phyloP scores from a whole-genome alignment of 2,113 vertebrate species.

The Natator depressus region DNA sequence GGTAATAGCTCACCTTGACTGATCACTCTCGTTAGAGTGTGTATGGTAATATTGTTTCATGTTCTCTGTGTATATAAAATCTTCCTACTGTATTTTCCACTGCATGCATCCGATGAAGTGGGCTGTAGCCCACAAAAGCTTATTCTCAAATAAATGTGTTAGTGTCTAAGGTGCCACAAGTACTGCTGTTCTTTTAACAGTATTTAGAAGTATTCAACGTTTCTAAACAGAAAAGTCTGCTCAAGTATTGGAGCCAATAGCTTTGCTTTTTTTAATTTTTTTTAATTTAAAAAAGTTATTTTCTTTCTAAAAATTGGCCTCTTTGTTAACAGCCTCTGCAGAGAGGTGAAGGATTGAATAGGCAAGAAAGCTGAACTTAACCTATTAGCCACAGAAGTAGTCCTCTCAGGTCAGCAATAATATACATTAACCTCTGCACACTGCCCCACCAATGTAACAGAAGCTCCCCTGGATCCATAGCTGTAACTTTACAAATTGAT shows the following conservation, averaged over 20 bases:
- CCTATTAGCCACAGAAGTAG: neutral
- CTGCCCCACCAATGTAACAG: neutral
- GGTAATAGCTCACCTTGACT: too few species aligned
- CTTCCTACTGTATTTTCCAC: too few species aligned
- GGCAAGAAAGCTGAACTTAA: neutral
- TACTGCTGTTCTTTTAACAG: too few species aligned
- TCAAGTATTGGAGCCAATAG: neutral
- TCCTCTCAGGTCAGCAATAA: neutral
- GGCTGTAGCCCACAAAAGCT: too few species aligned
- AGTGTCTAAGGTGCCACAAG: too few species aligned
- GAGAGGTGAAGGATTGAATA: neutral
- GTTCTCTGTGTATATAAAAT: too few species aligned
- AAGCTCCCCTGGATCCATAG: neutral
- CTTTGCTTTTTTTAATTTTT: neutral
- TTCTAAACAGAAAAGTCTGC: neutral
- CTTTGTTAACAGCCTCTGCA: neutral
- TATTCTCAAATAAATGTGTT: too few species aligned
- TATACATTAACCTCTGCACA: neutral
- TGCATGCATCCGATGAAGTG: too few species aligned
- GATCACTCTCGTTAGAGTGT: too few species aligned
- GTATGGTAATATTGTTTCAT: too few species aligned
- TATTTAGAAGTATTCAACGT: neutral
- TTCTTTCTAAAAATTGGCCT: neutral
- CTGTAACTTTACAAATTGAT: neutral
- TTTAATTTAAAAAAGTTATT: neutral